These are phyloP conservation scores for Troglohyphantes excavatus DNA, from an alignment of 2,888 invertebrate genomes.

Conservation along the genomic window DNA sequence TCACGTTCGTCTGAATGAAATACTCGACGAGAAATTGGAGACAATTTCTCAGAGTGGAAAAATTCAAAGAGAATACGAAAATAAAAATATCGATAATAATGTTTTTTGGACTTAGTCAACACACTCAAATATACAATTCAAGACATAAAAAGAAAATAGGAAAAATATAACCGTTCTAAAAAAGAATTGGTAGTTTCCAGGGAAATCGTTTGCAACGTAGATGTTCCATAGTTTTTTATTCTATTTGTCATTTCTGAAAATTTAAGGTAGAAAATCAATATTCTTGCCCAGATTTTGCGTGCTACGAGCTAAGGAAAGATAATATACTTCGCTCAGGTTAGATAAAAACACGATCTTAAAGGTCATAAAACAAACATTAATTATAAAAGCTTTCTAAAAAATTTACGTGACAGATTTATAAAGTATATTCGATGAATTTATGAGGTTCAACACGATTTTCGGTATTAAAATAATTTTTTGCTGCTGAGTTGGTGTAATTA, in stretches of 20 bases:
- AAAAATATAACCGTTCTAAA: slow-evolving; percentile 15
- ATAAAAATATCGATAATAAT: background rate
- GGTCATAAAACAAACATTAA: no score
- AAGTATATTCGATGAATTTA: no score
- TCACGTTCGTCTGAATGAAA: background rate
- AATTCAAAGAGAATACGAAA: background rate
- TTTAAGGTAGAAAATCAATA: slow-evolving; percentile 31
- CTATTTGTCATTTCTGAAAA: background rate
- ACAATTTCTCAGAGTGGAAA: background rate
- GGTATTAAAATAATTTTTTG: no score
- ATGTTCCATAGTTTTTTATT: background rate
- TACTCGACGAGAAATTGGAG: background rate
- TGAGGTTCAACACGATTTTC: no score
- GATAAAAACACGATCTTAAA: no score
- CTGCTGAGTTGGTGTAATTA: no score
- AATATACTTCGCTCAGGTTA: no score
- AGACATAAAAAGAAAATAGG: slow-evolving; percentile 18
- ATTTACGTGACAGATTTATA: no score
- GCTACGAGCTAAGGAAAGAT: no score
- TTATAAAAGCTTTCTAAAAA: no score
- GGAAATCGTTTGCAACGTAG: slow-evolving; percentile 22
- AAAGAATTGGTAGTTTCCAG: background rate
- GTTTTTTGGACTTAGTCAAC: background rate
- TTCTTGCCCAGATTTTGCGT: background rate
- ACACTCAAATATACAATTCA: background rate